Base-by-base conservation (phyloP, 2,888 invertebrate species). In the Andrena camellia region DNA sequence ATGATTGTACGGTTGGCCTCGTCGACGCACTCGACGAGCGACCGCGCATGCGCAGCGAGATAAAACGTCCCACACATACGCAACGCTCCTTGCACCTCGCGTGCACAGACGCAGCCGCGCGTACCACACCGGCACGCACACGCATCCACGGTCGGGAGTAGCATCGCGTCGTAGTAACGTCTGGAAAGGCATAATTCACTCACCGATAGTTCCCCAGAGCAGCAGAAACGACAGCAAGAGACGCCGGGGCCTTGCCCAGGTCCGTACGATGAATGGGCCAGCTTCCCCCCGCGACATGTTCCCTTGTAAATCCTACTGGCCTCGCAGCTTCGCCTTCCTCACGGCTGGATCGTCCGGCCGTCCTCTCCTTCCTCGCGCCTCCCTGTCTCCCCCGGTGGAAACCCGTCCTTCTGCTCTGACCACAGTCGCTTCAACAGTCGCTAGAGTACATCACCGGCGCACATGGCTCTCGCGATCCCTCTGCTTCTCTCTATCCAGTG, bases 131-230 rank as follows among this genome's bases (percentile, higher is more conserved):
- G 64, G 31, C 76, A 52, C 64, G 10, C 10, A 26, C 1, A 62
- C 48, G 26, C 60, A 20, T 42, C 42, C 57, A 59, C 59, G 64
- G 26, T n/a, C 31, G 42, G 8, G 31, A 50, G 72, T 62, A 74
- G n/a, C 17, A 63, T 57, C 63, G 48, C 67, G 70, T 76, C 71
- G 64, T 52, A 67, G 66, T 78, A 79, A 75, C 66, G 62, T 78
- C 74, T 35, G 23, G 57, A 71, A 74, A 82, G 72, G 80, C 82
- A 88, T 59, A 66, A 67, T 86, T 79, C 57, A 91, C 92, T 93
- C 90, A 93, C 92, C 92, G 66, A 91, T 76, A 90, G 91, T 89
- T 90, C 90, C 91, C 67, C 82, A 83, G 76, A 92, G 81, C 68
- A 92, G 84, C 23, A 91, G 80, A 81, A 89, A 87, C 71, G 72